These are phyloP conservation scores for Automeris io DNA, from an alignment of 2,888 invertebrate genomes.

Conservation along the genomic window DNA sequence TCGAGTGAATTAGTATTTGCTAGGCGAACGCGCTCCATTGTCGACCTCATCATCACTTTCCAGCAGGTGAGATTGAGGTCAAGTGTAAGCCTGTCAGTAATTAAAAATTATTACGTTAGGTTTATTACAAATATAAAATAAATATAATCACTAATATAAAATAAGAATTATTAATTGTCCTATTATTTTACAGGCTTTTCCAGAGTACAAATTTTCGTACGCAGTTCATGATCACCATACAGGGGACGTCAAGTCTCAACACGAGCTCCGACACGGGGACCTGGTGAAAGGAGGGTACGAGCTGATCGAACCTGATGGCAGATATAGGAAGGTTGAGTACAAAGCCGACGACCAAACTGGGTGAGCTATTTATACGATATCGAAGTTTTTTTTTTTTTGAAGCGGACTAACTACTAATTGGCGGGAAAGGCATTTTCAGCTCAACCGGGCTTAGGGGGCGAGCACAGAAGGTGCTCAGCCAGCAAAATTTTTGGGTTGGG, in stretches of 20 bases:
- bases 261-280: slow-evolving; percentile 75
- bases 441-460: too few species aligned
- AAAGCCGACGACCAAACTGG: slow-evolving; percentile 78
- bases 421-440: too few species aligned
- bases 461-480: too few species aligned
- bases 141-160: not conserved
- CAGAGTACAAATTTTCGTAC: slow-evolving; percentile 75
- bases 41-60: too few species aligned
- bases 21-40: too few species aligned
- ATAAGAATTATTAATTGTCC: not conserved
- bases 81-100: too few species aligned
- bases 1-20: too few species aligned
- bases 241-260: slow-evolving; percentile 73
- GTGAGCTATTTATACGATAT: slow-evolving; percentile 26
- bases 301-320: slow-evolving; percentile 80
- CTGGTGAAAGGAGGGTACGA: slow-evolving; percentile 79
- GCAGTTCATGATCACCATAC: slow-evolving; percentile 76
- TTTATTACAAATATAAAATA: not conserved
- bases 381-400: too few species aligned
- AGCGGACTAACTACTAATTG: too few species aligned
- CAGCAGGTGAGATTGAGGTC: too few species aligned
- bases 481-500: too few species aligned
- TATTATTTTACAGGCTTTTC: slow-evolving; percentile 53
- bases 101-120: not conserved
- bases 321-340: slow-evolving; percentile 80